Evolutionary conservation across 2,888 invertebrate genomes (phyloP).

Genomic region (Macrosiphum euphorbiae): DNA sequence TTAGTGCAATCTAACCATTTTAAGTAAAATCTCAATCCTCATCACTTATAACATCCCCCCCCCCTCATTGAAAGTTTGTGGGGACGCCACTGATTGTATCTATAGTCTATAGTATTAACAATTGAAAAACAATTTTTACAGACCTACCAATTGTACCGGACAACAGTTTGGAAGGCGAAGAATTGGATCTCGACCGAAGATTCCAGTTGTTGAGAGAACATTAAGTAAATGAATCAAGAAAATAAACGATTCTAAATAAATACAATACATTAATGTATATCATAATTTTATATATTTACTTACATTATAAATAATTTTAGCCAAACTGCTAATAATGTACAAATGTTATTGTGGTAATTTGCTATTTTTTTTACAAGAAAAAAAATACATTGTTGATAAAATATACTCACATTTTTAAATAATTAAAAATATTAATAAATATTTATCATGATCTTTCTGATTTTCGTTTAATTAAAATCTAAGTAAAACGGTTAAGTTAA

Average conservation of each 20-base stretch:
- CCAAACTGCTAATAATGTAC: constrained; percentile 11
- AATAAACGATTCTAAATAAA: constrained; percentile 10
- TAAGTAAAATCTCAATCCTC: too few relatives aligned
- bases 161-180: constrained; percentile 55
- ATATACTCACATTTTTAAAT: constrained; percentile 18
- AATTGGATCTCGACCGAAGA: constrained; percentile 49
- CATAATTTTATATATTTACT: constrained; percentile 11
- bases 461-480: not conserved
- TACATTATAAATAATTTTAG: constrained; percentile 2
- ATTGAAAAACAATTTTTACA: constrained; percentile 26
- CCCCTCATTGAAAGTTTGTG: too few relatives aligned
- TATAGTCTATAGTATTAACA: not conserved
- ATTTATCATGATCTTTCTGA: not conserved
- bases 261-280: constrained; percentile 1
- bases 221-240: not conserved
- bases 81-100: too few relatives aligned
- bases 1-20: too few relatives aligned
- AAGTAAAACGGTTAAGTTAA: not conserved
- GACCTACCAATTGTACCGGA: constrained; percentile 61
- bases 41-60: too few relatives aligned
- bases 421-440: not conserved
- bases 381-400: constrained; percentile 13
- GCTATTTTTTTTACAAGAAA: not conserved
- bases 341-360: constrained; percentile 4
- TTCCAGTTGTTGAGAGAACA: constrained; percentile 50